Evolutionary conservation across 2,113 vertebrate genomes (phyloP).

Genomic region (Hypomesus transpacificus): DNA sequence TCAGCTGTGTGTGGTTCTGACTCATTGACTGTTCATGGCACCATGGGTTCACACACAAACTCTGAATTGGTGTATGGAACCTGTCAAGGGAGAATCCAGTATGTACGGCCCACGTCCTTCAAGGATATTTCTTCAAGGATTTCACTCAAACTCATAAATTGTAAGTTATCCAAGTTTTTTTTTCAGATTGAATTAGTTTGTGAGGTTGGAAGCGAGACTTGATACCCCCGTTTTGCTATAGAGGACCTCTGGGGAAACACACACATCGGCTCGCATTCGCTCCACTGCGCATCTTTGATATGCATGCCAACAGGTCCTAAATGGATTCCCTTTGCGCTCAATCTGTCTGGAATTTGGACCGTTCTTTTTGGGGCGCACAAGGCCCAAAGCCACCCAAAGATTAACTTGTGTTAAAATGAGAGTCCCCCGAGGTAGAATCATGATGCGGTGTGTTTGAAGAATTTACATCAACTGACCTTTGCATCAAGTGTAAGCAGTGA

Average conservation of each 20-base stretch:
- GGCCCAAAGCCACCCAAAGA: slow-evolving; percentile 45
- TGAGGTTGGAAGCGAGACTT: too few species aligned
- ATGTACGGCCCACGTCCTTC: too few species aligned
- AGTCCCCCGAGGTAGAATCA: slow-evolving; percentile 17
- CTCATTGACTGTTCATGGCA: too few species aligned
- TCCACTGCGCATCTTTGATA: slow-evolving; percentile 21
- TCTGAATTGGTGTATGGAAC: too few species aligned
- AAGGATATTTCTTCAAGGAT: too few species aligned
- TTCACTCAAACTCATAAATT: too few species aligned
- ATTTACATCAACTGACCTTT: slow-evolving; percentile 38
- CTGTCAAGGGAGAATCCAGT: too few species aligned
- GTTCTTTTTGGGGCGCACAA: slow-evolving; percentile 13
- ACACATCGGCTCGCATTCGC: slow-evolving; percentile 9
- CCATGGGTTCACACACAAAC: too few species aligned
- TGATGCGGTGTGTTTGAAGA: slow-evolving; percentile 54
- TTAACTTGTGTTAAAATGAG: slow-evolving; percentile 51
- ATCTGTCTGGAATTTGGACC: slow-evolving; percentile 47
- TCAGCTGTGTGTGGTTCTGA: too few species aligned
- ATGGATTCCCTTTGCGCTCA: slow-evolving; percentile 47
- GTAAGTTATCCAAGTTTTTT: too few species aligned
- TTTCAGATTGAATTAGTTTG: too few species aligned
- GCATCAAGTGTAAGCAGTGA: slow-evolving; percentile 30
- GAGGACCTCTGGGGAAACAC: background rate
- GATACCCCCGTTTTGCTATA: too few species aligned
- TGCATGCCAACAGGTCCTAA: slow-evolving; percentile 26